phyloP scores from a whole-genome alignment of 2,888 invertebrate genomes.

The Hedya salicella region DNA sequence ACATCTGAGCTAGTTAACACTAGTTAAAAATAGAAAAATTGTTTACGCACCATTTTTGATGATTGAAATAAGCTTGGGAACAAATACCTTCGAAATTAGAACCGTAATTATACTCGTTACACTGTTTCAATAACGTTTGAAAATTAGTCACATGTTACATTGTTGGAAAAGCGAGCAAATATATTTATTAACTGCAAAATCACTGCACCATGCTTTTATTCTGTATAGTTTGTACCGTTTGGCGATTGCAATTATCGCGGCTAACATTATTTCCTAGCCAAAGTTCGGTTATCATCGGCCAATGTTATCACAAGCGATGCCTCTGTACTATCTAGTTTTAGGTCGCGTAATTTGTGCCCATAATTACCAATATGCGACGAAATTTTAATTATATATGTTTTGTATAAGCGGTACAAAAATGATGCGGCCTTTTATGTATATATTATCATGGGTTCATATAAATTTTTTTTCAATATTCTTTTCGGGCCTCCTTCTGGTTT shows the following conservation, averaged over 20 bases:
- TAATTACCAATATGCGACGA: slow-evolving; percentile 14
- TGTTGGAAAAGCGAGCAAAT: neutral
- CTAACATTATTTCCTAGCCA: slow-evolving; percentile 22
- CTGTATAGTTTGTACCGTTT: slow-evolving; percentile 7
- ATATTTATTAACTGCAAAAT: slow-evolving; percentile 1
- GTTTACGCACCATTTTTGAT: too few relatives aligned
- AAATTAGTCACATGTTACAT: neutral
- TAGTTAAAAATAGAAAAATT: too few relatives aligned
- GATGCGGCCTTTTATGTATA: too few relatives aligned
- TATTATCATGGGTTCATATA: too few relatives aligned
- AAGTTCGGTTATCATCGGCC: slow-evolving; percentile 24
- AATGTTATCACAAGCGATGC: slow-evolving; percentile 35
- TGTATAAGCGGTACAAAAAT: too few relatives aligned
- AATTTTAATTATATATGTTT: neutral
- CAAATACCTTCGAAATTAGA: neutral
- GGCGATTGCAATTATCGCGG: slow-evolving; percentile 14
- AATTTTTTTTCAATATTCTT: too few relatives aligned
- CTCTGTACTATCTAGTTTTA: slow-evolving; percentile 9
- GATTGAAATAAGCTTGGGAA: too few relatives aligned
- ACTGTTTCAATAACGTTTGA: neutral
- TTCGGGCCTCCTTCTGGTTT: too few relatives aligned
- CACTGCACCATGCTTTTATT: too few relatives aligned
- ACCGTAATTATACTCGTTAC: neutral
- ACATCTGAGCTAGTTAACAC: too few relatives aligned
- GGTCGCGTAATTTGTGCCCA: neutral